phyloP scores from a whole-genome alignment of 1,140 invertebrate genomes.

The Zaprionus davidi region DNA sequence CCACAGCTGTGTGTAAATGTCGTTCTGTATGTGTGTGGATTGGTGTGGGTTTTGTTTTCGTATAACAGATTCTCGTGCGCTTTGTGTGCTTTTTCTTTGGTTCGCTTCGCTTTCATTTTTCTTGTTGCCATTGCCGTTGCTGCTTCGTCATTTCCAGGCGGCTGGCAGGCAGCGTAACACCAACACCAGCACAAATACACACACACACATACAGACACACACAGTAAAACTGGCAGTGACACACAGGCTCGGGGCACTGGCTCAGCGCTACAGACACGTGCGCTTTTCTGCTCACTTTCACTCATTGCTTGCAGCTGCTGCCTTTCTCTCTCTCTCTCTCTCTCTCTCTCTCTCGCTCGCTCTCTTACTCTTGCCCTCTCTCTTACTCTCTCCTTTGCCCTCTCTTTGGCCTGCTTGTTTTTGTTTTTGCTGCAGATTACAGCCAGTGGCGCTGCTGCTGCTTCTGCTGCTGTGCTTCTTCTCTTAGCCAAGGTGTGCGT shows the following conservation, averaged over 20 bases:
- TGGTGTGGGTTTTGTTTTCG: slow-evolving; percentile 52
- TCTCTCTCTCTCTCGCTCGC: slow-evolving; percentile 25
- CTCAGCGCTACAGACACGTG: slow-evolving; percentile 63
- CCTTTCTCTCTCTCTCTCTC: slow-evolving; percentile 52
- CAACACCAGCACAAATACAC: slow-evolving; percentile 9
- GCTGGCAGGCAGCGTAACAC: slow-evolving; percentile 50
- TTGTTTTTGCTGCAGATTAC: slow-evolving; percentile 50
- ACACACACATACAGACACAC: neutral
- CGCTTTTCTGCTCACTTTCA: slow-evolving; percentile 81
- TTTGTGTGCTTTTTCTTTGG: slow-evolving; percentile 69
- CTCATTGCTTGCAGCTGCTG: slow-evolving; percentile 75
- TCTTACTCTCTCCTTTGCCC: neutral
- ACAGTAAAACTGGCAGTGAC: slow-evolving; percentile 25
- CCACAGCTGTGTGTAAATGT: slow-evolving; percentile 17
- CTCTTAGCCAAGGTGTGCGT: slow-evolving; percentile 74
- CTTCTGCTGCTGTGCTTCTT: slow-evolving; percentile 28
- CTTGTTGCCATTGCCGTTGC: slow-evolving; percentile 58
- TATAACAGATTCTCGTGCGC: slow-evolving; percentile 68
- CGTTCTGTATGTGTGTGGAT: slow-evolving; percentile 16
- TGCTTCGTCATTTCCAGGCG: slow-evolving; percentile 67
- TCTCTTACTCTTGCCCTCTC: neutral
- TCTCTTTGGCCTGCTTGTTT: slow-evolving; percentile 36
- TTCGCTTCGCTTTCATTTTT: slow-evolving; percentile 71
- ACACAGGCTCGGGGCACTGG: slow-evolving; percentile 33
- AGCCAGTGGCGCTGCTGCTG: slow-evolving; percentile 44